Base-by-base conservation (phyloP, 2,113 vertebrate species). In the Plecturocebus donacophilus region DNA sequence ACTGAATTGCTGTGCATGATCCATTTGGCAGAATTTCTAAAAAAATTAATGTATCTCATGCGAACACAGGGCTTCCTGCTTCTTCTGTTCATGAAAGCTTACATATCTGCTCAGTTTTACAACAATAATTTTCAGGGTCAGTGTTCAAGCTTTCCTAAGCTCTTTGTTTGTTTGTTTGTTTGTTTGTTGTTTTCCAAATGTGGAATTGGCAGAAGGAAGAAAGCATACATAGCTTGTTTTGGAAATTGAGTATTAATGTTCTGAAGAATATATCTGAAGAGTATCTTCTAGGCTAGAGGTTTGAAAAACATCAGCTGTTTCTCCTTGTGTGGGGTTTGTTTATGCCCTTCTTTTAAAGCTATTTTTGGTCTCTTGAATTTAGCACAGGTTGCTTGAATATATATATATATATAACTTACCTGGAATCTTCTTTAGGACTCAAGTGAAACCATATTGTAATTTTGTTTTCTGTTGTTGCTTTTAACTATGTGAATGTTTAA, bases 261-360 rank as follows among this genome's bases (percentile, higher is more conserved):
- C 40, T 54, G 40, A 73, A 91, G 83, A 73, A 40, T 56, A 12
- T 87, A 77, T 91, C 93, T 86, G 35, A 80, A 79, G 83, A 79
- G 30, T 5, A 40, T 56, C 42, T 89, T 77, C 77, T 12, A 89
- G 79, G 83, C 61, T 87, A 56, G 61, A 91, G 93, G 90, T 90
- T 94, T 96, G 83, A 47, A 88, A 93, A 87, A 49, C 71, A 85
- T 88, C 81, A 87, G 90, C 77, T 95, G 49, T 87, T 85, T 92
- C 6, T 91, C n/a, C 40, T 11, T n/a, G 66, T 47, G 61, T 27
- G 45, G 58, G 64, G 19, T 52, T 97, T 94, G 61, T 88, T 84
- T 95, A 90, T 35, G 49, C 19, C 38, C 17, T 27, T 83, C 77
- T 91, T 42, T 38, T 42, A 83, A 87, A 87, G 75, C 77, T 96